phyloP scores from a whole-genome alignment of 2,113 vertebrate genomes.

The Sinocyclocheilus anshuiensis region DNA sequence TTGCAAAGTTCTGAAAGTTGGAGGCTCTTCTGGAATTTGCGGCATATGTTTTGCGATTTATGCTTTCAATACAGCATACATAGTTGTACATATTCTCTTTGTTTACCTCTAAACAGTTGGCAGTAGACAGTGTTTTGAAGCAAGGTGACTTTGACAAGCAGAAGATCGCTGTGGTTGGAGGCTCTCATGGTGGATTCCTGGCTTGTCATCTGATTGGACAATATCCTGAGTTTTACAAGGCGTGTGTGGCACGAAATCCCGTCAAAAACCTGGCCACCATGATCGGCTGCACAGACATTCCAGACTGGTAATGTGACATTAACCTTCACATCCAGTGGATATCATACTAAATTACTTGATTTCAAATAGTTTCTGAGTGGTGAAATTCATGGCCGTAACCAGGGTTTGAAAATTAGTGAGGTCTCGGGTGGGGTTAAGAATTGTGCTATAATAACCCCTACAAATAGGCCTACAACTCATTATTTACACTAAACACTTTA shows the following conservation, averaged over 20 bases:
- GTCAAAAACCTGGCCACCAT: constrained; percentile 91
- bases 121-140: constrained; percentile 83
- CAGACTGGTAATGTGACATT: constrained; percentile 86
- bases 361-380: neutral
- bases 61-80: neutral
- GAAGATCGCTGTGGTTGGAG: constrained; percentile 83
- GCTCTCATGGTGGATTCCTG: constrained; percentile 94
- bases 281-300: constrained; percentile 88
- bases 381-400: too few relatives aligned
- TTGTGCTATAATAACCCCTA: too few relatives aligned
- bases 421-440: too few relatives aligned
- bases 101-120: constrained; percentile 72
- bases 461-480: too few relatives aligned
- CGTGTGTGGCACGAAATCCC: constrained; percentile 87
- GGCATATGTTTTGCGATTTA: neutral
- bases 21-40: neutral
- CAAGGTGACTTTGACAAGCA: constrained; percentile 71
- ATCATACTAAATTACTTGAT: neutral
- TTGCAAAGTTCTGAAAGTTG: neutral
- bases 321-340: neutral
- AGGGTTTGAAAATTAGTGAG: too few relatives aligned
- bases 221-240: constrained; percentile 86
- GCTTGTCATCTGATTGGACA: constrained; percentile 94
- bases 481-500: too few relatives aligned
- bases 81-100: neutral